Percentiles rank a stretch among this genome's conserved stretches.
phyloP scores from a whole-genome alignment of 2,113 vertebrate species.

The Aix galericulata region DNA sequence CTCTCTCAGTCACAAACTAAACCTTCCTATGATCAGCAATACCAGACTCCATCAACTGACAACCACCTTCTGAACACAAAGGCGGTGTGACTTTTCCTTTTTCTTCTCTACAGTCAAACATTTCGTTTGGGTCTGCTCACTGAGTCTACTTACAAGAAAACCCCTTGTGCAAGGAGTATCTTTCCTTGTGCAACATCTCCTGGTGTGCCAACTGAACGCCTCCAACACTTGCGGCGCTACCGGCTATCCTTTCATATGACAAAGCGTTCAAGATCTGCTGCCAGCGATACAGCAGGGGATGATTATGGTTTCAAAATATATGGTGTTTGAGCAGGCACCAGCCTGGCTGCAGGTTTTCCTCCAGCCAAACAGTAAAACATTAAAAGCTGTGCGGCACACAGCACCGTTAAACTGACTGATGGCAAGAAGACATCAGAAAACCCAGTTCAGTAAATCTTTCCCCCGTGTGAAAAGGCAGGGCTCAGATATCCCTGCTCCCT shows the following conservation, averaged over 20 bases:
- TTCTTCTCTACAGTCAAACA: not conserved
- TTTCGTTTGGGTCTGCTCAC: not conserved
- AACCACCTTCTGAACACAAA: not conserved
- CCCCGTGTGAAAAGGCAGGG: not conserved
- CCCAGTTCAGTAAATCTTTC: not conserved
- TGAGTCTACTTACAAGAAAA: not conserved
- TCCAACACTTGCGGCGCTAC: rapidly evolving
- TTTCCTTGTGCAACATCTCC: not conserved
- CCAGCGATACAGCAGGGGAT: not conserved
- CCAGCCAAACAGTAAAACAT: not conserved
- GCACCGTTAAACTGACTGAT: conserved; percentile 56
- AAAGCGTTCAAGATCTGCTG: not conserved
- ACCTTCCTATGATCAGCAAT: not conserved
- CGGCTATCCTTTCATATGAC: not conserved
- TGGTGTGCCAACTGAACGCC: rapidly evolving
- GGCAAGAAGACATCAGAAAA: conserved; percentile 39
- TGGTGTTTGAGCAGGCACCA: not conserved
- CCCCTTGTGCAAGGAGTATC: not conserved
- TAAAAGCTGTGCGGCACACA: not conserved
- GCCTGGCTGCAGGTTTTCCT: not conserved
- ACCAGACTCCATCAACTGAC: not conserved
- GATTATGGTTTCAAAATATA: not conserved
- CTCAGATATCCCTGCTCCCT: conserved; percentile 21
- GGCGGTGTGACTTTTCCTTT: conserved; percentile 41
- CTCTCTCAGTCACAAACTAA: conserved; percentile 27